Conservation (phyloP, 23 tunicate species). For the Styela plicata region DNA sequence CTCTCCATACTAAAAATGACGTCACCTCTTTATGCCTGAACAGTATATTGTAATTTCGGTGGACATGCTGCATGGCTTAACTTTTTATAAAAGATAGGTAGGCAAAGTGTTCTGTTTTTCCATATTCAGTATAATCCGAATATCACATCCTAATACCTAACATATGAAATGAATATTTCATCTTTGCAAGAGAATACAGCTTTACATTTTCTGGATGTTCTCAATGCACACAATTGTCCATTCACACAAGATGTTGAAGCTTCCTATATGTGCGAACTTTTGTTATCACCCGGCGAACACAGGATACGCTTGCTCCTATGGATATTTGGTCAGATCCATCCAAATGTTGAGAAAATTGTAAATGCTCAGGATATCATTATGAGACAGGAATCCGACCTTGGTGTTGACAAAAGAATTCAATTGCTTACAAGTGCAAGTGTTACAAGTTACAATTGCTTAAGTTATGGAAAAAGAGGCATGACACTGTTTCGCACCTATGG, state of each 20-base stretch:
- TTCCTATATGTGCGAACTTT: constrained; percentile 12
- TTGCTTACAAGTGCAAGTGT: constrained; percentile 17
- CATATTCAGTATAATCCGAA: too few species aligned
- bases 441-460: background rate
- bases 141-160: too few species aligned
- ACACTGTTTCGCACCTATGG: background rate
- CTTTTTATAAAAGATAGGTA: too few species aligned
- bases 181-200: background rate
- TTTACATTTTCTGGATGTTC: background rate
- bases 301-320: constrained; percentile 14
- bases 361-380: too few species aligned
- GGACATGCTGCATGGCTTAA: too few species aligned
- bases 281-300: constrained; percentile 14
- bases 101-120: too few species aligned
- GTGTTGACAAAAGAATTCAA: constrained; percentile 22
- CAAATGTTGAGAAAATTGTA: too few species aligned
- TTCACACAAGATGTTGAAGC: constrained; percentile 17
- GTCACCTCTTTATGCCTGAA: too few species aligned
- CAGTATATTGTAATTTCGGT: too few species aligned
- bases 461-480: background rate
- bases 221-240: constrained; percentile 7
- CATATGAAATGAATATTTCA: too few species aligned
- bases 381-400: background rate
- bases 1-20: too few species aligned
- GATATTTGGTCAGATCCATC: too few species aligned